These are phyloP conservation scores for Ageneiosus marmoratus DNA, from an alignment of 2,113 vertebrate species.

Conservation along the genomic window DNA sequence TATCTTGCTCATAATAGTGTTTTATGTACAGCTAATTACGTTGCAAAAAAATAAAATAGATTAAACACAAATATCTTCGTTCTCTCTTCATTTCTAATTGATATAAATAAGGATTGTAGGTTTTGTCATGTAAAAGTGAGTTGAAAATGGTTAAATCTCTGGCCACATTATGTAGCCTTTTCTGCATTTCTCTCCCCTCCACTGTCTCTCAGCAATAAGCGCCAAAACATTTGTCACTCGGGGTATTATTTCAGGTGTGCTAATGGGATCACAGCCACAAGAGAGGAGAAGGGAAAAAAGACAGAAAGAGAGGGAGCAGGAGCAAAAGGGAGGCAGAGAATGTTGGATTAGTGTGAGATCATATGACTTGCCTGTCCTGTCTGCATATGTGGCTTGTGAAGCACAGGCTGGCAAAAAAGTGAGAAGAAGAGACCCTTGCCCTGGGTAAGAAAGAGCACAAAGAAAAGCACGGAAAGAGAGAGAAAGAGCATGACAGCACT, in stretches of 20 bases:
- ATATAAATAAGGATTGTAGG: constrained; percentile 49
- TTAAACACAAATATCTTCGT: not conserved
- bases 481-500: constrained; percentile 43
- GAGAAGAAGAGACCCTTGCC: constrained; percentile 39
- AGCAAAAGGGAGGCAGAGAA: constrained; percentile 43
- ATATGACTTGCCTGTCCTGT: constrained; percentile 46
- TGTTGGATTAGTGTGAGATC: constrained; percentile 50
- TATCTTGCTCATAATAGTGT: not conserved
- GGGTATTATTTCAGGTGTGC: constrained; percentile 81
- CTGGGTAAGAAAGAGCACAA: constrained; percentile 7
- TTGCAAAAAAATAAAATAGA: not conserved
- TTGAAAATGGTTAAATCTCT: constrained; percentile 42
- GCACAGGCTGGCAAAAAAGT: constrained; percentile 46
- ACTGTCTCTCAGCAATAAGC: constrained; percentile 48
- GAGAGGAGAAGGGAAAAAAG: constrained; percentile 41
- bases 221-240: constrained; percentile 66
- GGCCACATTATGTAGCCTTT: constrained; percentile 29
- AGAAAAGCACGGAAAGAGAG: constrained; percentile 12
- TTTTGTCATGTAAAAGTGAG: constrained; percentile 44
- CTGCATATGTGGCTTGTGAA: constrained; percentile 38
- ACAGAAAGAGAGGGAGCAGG: constrained; percentile 44
- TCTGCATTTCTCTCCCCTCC: constrained; percentile 34
- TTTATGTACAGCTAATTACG: not conserved
- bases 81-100: constrained; percentile 20
- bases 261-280: constrained; percentile 72